These are phyloP conservation scores for Acanthochromis polyacanthus DNA, from an alignment of 2,113 vertebrate species.

Conservation along the genomic window DNA sequence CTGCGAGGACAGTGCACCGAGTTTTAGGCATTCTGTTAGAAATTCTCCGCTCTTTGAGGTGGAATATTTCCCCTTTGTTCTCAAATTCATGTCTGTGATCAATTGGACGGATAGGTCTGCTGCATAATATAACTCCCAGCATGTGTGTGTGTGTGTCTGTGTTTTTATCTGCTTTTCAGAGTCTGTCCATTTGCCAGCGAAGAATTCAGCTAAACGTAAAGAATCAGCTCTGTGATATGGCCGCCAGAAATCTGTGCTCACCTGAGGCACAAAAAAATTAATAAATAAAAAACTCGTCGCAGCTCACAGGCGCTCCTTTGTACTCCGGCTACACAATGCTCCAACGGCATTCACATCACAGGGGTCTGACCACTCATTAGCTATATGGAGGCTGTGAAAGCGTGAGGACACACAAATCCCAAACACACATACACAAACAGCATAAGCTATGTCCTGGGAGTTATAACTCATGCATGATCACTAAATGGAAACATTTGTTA, in stretches of 20 bases:
- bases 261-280: constrained; percentile 41
- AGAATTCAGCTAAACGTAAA: constrained; percentile 30
- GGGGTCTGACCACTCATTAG: constrained; percentile 36
- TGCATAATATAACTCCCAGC: constrained; percentile 58
- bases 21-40: constrained; percentile 80
- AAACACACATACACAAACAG: constrained; percentile 12
- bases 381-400: constrained; percentile 18
- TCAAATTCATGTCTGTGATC: constrained; percentile 73
- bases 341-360: not conserved
- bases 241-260: constrained; percentile 49
- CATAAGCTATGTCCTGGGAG: constrained; percentile 60
- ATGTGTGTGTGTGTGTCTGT: not conserved
- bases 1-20: constrained; percentile 59
- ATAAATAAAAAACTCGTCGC: constrained; percentile 23
- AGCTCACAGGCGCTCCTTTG: constrained; percentile 31
- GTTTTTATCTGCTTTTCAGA: constrained; percentile 31
- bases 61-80: constrained; percentile 77
- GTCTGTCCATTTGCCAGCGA: constrained; percentile 43
- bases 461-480: constrained; percentile 82
- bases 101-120: constrained; percentile 50
- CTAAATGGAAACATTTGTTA: constrained; percentile 82
- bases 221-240: constrained; percentile 39
- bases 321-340: constrained; percentile 25
- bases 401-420: constrained; percentile 40
- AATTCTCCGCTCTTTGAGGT: constrained; percentile 70